These are phyloP conservation scores for Eupithecia dodoneata DNA, from an alignment of 2,888 invertebrate species.

Conservation along the genomic window DNA sequence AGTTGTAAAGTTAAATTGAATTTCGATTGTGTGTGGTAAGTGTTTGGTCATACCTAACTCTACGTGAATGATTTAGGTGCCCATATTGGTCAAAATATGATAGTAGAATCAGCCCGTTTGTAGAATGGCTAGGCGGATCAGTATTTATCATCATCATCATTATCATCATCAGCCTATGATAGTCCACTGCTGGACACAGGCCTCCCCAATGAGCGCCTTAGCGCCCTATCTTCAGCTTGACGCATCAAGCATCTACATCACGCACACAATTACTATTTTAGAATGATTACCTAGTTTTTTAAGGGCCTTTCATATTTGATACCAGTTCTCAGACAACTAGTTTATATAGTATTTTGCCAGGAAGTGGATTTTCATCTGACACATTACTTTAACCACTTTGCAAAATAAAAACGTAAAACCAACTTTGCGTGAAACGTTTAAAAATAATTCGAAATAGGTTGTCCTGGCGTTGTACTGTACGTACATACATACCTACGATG, in stretches of 20 bases:
- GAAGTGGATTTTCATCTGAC: not conserved
- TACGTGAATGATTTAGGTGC: not conserved
- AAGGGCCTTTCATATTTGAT: too few relatives aligned
- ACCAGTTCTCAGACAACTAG: too few relatives aligned
- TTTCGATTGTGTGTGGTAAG: not conserved
- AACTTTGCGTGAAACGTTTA: constrained; percentile 1
- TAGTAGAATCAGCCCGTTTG: not conserved
- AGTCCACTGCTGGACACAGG: too few relatives aligned
- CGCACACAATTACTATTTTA: too few relatives aligned
- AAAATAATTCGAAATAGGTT: not conserved
- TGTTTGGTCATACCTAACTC: not conserved
- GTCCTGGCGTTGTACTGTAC: too few relatives aligned
- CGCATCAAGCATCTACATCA: too few relatives aligned
- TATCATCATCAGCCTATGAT: too few relatives aligned
- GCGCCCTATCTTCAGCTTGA: too few relatives aligned
- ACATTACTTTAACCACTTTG: not conserved
- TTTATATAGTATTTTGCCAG: not conserved
- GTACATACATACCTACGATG: too few relatives aligned
- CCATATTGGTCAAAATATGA: not conserved
- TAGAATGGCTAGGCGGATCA: not conserved
- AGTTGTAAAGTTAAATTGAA: not conserved
- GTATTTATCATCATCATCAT: too few relatives aligned
- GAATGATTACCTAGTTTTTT: too few relatives aligned
- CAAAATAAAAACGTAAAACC: not conserved
- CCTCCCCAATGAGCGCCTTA: too few relatives aligned